Base-by-base conservation (phyloP, 2,113 vertebrate species). In the Neodontobutis hainanensis region DNA sequence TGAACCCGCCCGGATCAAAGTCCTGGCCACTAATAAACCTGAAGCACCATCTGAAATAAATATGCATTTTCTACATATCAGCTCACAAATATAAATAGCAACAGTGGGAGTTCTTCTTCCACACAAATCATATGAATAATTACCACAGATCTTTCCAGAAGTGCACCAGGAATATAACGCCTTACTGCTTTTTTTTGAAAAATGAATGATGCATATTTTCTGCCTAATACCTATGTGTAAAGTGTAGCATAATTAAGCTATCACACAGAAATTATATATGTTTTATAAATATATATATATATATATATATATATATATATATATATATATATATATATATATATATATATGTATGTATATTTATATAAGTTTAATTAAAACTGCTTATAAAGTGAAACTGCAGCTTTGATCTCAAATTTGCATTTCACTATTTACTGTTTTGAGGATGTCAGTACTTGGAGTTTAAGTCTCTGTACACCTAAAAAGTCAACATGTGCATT, bases 1-100 rank as follows among this genome's bases (percentile, higher is more conserved):
- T 63, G 78, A 77, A 83, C 77, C 77, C 75, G 60, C 45, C 65
- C 51, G 61, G 64, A 82, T 81, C 68, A 87, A 87, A 88, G 74
- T 68, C 58, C 69, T 50, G 65, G 58, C 73, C 60, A 65, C 60
- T 47, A 35, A 67, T 81, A 60, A 71, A 74, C 68, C 66, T 67
- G 61, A 58, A 68, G 32, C 49, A 57, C 1, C 11, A 7, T 35
- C 62, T 27, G 73, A 73, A n/a, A 69, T 62, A 56, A 69, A 85
- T 70, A 64, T 64, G 61, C 75, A 78, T 80, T 71, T 64, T 78
- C 6, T 65, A 48, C 61, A 81, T 73, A 68, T 75, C 42, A 51
- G 73, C 36, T 53, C 65, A 56, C 34, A 49, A 45, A 51, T 75
- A 64, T 61, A 82, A 83, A 74, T 61, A 68, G 46, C 56, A 60